Evolutionary conservation across 35 echinoderm and acorn worm species (phyloP), one percentile per base, ranked within the genome.

Genomic region (Strongylocentrotus purpuratus): DNA sequence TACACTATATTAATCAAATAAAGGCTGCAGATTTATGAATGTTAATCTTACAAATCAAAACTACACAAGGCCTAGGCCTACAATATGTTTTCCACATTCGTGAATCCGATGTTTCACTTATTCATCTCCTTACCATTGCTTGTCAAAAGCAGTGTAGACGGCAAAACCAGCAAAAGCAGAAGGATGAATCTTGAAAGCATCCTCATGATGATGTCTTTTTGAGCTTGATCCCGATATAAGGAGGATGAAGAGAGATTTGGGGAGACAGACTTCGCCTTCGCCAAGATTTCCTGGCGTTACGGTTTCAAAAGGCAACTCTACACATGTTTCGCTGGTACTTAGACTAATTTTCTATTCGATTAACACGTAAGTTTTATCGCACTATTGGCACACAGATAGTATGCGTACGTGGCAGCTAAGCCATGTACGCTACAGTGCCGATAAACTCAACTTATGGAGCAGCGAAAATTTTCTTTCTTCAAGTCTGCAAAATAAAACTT

Each of bases 91-190:
- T 20, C 10, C 46, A 41, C 35, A 4, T 45, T 31, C 20, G 61
- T 85, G 88, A 92, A 88, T 78, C 61, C 86, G 88, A 48, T 46
- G 94, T 47, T 71, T 48, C 48, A 58, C 46, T 31, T 15, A 41
- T 61, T 33, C 4, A 52, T 92, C 88, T 86, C 71, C 97, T 95
- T 95, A 99, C 98, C 97, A 96, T 96, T 89, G 65, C 59, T 90
- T 86, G 95, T 93, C 8, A 99, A 87, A 48, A 99, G 92, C 32
- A 99, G 33, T 88, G 96, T 95, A 31, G 98, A 94, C 6, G 98
- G 98, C 88, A 99, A 96, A 96, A 99, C 98, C 48, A 99, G 95
- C 94, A 99, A 88, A 31, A 99, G 61, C 31, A 99, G 85, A 55
- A 99, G 91, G 0, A 99, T 9, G n/a, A 99, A 96, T 86, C 94